Evolutionary conservation across 2,888 invertebrate species (phyloP), one percentile per base, ranked within the genome.

Genomic region (Gortyna flavago): DNA sequence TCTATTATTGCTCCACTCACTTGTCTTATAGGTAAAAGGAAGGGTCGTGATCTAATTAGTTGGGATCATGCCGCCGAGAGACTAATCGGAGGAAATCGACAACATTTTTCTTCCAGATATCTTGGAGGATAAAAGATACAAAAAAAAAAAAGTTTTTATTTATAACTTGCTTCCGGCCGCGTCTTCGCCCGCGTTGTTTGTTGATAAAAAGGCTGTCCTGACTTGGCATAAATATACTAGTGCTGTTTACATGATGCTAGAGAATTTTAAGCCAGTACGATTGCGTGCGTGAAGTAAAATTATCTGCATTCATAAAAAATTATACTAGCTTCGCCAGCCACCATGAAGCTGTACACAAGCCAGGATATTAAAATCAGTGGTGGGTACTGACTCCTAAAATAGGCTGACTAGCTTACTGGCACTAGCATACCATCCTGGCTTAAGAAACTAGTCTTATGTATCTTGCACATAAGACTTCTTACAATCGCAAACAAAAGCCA

Each of bases 401-500:
- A 48, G 21, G 54, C 25, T 54, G 9, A 8, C 21, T 21, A 21
- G 51, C 48, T 48, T 51, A 51, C 21, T 21, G 2, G 6, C 48
- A 6, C 48, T 48, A 18, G 18, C 48, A 9, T 54, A 54, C 25
- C 25, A n/a, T 54, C 1, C 4, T 25, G 54, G 25, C 4, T 25
- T 54, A 9, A 54, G 54, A 25, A 54, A 54, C 54, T 54, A 25
- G 25, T 8, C 11, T n/a, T 25, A 4, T 11, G 54, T 11, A n/a
- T n/a, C n/a, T 11, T 5, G n/a, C 2, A 11, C 25, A 11, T 57
- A 83, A 79, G 73, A 79, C 29, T 75, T 72, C 69, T 72, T 69
- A 69, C 9, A 38, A 21, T 57, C 41, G 72, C 5, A 57, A 81
- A 81, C 77, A 86, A 82, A 86, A 80, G 78, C 72, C 72, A 82